Conservation (phyloP, 2,113 vertebrate species). For the Pycnonotus jocosus region DNA sequence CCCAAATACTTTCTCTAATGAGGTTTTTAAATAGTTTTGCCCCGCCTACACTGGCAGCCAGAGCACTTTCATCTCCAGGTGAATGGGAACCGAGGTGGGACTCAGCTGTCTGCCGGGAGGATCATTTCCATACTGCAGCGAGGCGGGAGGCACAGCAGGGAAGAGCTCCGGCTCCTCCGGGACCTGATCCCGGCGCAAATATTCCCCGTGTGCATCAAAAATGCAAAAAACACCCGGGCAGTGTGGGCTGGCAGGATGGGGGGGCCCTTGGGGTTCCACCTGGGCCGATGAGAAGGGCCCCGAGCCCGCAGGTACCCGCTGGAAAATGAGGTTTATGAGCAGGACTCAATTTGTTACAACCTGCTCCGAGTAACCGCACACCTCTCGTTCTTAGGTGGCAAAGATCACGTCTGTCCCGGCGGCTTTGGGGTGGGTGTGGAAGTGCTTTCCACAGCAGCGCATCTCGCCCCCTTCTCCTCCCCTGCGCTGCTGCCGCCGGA, state of each 20-base stretch:
- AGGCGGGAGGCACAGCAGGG: not conserved
- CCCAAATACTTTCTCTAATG: constrained; percentile 64
- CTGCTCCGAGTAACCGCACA: not conserved
- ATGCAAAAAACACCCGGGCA: not conserved
- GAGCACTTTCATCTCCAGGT: constrained; percentile 61
- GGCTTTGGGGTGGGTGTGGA: not conserved
- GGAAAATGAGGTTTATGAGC: not conserved
- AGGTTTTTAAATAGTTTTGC: constrained; percentile 59
- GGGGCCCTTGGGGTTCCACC: not conserved
- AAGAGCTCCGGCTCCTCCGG: not conserved
- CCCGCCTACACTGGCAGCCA: constrained; percentile 36
- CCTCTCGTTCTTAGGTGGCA: constrained; percentile 17
- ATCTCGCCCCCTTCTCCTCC: not conserved
- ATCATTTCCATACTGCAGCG: constrained; percentile 17
- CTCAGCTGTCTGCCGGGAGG: constrained; percentile 22
- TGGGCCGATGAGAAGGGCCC: not conserved
- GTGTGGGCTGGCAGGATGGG: not conserved
- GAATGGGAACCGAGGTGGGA: constrained; percentile 47
- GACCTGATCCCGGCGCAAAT: not conserved
- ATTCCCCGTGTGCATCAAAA: accelerated
- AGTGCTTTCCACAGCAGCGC: not conserved
- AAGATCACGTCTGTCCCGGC: not conserved
- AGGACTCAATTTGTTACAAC: not conserved
- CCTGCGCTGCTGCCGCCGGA: not conserved
- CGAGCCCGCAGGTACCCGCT: not conserved